phyloP scores from a whole-genome alignment of 1,140 invertebrate genomes.

The Ditylenchus dipsaci region DNA sequence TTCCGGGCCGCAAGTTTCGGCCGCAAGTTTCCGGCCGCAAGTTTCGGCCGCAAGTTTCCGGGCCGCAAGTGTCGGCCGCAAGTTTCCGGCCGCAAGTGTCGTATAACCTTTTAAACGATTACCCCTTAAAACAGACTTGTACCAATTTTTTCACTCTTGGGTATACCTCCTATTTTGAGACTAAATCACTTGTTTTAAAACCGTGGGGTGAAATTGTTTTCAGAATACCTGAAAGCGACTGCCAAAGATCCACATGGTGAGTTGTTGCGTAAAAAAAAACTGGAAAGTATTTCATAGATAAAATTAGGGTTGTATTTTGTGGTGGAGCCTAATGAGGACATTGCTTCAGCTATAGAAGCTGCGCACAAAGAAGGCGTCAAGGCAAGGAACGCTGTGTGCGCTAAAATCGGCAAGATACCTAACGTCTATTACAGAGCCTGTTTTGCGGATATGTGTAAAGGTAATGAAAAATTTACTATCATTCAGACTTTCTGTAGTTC shows the following conservation, averaged over 20 bases:
- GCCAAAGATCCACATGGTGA: not conserved
- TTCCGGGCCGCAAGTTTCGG: too few species aligned
- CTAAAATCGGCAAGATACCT: not conserved
- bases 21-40: too few species aligned
- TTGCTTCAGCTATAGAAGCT: not conserved
- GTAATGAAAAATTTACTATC: too few species aligned
- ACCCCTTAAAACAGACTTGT: too few species aligned
- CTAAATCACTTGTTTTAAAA: too few species aligned
- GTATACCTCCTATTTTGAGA: too few species aligned
- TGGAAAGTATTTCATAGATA: not conserved
- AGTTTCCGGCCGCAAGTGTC: too few species aligned
- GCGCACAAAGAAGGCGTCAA: not conserved
- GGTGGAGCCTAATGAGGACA: not conserved
- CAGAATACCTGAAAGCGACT: not conserved
- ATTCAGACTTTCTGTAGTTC: too few species aligned
- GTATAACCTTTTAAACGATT: too few species aligned
- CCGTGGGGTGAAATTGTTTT: not conserved
- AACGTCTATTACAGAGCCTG: not conserved
- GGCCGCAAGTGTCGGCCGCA: too few species aligned
- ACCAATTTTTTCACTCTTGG: too few species aligned
- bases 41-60: too few species aligned
- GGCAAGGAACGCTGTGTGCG: not conserved
- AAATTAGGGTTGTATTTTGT: not conserved
- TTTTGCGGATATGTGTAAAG: not conserved
- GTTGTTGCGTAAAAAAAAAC: not conserved